A percentile compares a stretch with the other conserved stretches of the same genome.
Evolutionary conservation across 1,140 invertebrate species (phyloP).

Genomic region (Diabrotica undecimpunctata): DNA sequence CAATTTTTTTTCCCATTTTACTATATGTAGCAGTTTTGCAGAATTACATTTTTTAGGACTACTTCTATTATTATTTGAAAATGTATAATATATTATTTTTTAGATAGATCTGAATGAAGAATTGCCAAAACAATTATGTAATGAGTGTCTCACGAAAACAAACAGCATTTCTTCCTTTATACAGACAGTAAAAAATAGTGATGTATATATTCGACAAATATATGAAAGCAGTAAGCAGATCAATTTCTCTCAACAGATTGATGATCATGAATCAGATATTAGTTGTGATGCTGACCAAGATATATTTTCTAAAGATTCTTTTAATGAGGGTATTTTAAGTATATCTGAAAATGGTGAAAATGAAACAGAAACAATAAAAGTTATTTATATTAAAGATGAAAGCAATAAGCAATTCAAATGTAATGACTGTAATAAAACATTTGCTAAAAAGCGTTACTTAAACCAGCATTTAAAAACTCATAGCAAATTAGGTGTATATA

Average conservation of each 20-base stretch:
- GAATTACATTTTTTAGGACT: too few relatives aligned
- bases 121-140: conserved; percentile 14
- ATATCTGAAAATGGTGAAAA: background rate
- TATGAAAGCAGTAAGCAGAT: background rate
- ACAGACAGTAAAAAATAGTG: conserved; percentile 8
- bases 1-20: too few relatives aligned
- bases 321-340: background rate
- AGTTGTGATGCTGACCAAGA: background rate
- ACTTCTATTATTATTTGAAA: background rate
- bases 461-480: conserved; percentile 10
- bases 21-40: too few relatives aligned
- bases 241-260: background rate
- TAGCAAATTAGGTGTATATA: conserved; percentile 10
- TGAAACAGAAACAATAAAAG: background rate
- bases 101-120: conserved; percentile 11
- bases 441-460: conserved; percentile 6
- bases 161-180: conserved; percentile 12
- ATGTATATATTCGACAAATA: conserved; percentile 1
- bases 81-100: conserved; percentile 4
- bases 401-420: conserved; percentile 9
- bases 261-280: background rate
- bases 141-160: background rate
- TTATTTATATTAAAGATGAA: too few relatives aligned
- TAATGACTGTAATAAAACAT: conserved; percentile 7
- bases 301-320: background rate